Percentiles rank a stretch among this genome's conserved stretches.
Evolutionary conservation across 2,113 vertebrate genomes (phyloP).

Genomic region (Equus quagga): DNA sequence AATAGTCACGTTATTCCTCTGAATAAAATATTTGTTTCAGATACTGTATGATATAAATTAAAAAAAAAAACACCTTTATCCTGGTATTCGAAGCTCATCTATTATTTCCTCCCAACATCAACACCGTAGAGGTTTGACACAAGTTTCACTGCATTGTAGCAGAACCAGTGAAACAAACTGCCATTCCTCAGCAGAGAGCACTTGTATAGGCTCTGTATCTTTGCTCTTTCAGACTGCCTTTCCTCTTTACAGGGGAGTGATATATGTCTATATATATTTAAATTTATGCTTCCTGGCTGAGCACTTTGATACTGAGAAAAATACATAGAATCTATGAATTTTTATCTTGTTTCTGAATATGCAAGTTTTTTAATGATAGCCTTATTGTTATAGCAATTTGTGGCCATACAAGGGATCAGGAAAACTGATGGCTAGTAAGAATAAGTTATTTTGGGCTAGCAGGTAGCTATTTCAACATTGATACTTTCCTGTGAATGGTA

Average conservation of each 20-base stretch:
- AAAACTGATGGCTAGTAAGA: background rate
- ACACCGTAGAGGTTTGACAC: background rate
- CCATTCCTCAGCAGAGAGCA: background rate
- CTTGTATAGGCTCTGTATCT: background rate
- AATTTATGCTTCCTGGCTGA: background rate
- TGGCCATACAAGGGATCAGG: background rate
- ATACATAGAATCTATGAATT: background rate
- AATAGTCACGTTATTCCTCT: background rate
- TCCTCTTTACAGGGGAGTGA: background rate
- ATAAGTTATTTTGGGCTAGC: background rate
- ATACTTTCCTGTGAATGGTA: background rate
- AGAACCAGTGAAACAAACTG: background rate
- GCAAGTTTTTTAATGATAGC: background rate
- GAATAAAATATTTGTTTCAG: background rate
- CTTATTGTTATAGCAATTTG: background rate
- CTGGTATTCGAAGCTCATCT: background rate
- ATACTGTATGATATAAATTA: background rate
- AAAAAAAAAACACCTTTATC: background rate
- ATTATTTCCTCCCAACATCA: background rate
- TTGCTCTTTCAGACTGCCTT: background rate
- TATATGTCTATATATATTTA: background rate
- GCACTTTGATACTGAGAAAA: background rate
- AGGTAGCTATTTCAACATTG: background rate
- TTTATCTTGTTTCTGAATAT: background rate
- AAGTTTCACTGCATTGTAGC: accelerated